These are phyloP conservation scores for Lasioglossum morio DNA, from an alignment of 2,888 invertebrate genomes.

Conservation along the genomic window DNA sequence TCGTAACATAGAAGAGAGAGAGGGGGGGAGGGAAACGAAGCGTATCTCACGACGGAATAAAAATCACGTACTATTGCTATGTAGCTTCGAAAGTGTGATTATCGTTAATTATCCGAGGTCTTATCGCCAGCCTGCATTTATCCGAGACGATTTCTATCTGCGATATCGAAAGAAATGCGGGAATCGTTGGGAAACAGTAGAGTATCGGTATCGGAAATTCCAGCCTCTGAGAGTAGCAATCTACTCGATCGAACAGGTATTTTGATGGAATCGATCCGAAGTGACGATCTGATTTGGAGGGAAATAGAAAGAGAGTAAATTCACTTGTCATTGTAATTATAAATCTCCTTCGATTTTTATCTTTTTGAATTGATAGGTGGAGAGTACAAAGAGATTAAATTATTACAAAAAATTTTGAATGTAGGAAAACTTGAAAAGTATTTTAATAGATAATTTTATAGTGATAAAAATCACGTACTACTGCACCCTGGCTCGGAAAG, in stretches of 20 bases:
- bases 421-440: neutral
- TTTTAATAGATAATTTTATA: no score
- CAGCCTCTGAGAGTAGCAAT: neutral
- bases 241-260: neutral
- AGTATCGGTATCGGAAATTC: neutral
- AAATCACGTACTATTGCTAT: neutral
- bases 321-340: neutral
- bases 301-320: neutral
- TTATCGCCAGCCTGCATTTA: neutral
- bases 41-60: neutral
- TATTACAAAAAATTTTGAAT: no score
- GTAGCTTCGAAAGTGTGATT: neutral
- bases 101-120: constrained; percentile 10
- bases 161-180: neutral
- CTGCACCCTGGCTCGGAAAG: neutral
- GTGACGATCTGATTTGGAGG: neutral
- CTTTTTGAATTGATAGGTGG: no score
- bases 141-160: constrained; percentile 1
- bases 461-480: neutral
- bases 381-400: no score
- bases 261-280: neutral
- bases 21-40: neutral
- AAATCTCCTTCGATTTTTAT: no score
- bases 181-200: neutral
- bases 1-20: neutral